Conservation (phyloP, 2,888 invertebrate species). For the Heliconius hortense region DNA sequence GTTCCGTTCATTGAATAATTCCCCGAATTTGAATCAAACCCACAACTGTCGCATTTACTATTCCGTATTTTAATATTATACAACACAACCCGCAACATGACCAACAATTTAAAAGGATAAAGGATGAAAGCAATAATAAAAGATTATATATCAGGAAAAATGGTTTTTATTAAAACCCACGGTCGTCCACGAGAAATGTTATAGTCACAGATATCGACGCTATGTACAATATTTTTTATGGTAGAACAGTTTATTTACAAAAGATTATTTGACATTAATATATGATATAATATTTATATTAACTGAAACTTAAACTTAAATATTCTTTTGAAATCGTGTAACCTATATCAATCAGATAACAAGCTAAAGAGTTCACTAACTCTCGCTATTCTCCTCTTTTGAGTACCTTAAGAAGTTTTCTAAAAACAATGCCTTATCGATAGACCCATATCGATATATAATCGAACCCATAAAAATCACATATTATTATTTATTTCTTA, state of each 20-base stretch:
- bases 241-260: conserved; percentile 33
- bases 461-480: neutral
- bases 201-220: conserved; percentile 66
- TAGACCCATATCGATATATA: neutral
- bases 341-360: no score
- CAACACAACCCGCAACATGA: neutral
- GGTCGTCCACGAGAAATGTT: conserved; percentile 55
- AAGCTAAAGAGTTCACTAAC: no score
- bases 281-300: neutral
- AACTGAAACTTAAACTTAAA: neutral
- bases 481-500: no score
- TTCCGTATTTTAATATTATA: neutral
- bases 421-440: no score
- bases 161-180: conserved; percentile 73
- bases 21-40: no score
- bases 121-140: conserved; percentile 44
- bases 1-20: no score
- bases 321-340: no score
- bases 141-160: conserved; percentile 60
- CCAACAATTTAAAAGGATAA: neutral
- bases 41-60: no score
- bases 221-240: conserved; percentile 59
- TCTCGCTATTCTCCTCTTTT: no score
- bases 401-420: no score
- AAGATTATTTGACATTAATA: conserved; percentile 1